Percentiles rank a stretch among this genome's conserved stretches.
Conservation (phyloP, 53 echinoderm and acorn worm species). For the Henricia sp. region DNA sequence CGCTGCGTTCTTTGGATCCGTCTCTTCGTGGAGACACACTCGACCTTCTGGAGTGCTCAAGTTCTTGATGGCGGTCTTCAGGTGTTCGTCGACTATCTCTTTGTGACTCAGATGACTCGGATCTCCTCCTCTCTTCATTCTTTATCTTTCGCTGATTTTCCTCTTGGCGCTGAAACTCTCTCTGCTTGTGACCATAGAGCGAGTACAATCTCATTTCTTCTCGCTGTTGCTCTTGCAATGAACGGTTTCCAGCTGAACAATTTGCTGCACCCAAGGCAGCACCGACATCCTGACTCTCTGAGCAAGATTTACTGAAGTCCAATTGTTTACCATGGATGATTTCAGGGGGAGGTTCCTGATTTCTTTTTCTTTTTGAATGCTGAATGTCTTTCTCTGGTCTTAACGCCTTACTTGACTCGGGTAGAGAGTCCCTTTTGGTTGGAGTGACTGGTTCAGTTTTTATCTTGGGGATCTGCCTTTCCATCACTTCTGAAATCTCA, state of each 20-base stretch:
- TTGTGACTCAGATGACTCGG: constrained; percentile 52
- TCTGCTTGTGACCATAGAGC: constrained; percentile 73
- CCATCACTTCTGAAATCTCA: constrained; percentile 47
- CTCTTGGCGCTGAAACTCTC: constrained; percentile 75
- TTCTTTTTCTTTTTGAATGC: constrained; percentile 55
- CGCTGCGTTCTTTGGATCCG: constrained; percentile 31
- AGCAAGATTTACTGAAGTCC: constrained; percentile 69
- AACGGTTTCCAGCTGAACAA: constrained; percentile 19
- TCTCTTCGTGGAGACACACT: constrained; percentile 42
- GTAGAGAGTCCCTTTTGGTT: constrained; percentile 43
- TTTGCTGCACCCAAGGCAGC: constrained; percentile 25
- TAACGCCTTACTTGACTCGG: constrained; percentile 18
- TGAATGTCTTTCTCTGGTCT: constrained; percentile 15
- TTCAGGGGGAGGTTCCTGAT: constrained; percentile 54
- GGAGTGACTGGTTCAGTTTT: constrained; percentile 80
- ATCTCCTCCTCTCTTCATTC: constrained; percentile 59
- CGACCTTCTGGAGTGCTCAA: constrained; percentile 53
- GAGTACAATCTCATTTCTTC: constrained; percentile 86
- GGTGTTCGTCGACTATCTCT: constrained; percentile 50
- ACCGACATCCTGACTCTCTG: constrained; percentile 55
- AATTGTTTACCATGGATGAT: constrained; percentile 69
- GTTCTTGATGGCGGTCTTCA: constrained; percentile 40
- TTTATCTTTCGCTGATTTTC: constrained; percentile 65
- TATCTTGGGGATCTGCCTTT: constrained; percentile 57
- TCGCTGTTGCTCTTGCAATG: constrained; percentile 61